Evolutionary conservation across 2,113 vertebrate species (phyloP).

Genomic region (Cnemophilus loriae): DNA sequence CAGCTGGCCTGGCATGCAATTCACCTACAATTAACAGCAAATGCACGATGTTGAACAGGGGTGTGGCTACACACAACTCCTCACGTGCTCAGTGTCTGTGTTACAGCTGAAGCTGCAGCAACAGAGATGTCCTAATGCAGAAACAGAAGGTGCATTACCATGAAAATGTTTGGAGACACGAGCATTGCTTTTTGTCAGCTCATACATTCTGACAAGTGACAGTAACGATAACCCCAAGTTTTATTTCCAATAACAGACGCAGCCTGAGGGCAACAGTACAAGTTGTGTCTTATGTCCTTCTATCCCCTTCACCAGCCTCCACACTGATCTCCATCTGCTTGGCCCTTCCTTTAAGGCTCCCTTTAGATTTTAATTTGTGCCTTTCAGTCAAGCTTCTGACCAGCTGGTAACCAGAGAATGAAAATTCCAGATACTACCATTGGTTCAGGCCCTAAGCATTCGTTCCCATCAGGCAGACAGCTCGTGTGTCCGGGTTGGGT

Average conservation of each 20-base stretch:
- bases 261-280: neutral
- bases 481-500: accelerated
- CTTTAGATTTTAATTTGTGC: neutral
- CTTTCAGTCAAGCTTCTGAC: neutral
- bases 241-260: slow-evolving; percentile 14
- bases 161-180: neutral
- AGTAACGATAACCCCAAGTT: neutral
- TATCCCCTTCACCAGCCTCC: neutral
- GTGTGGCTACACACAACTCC: neutral
- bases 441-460: neutral
- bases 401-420: neutral
- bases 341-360: neutral
- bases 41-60: neutral
- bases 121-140: neutral
- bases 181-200: neutral
- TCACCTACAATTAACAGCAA: neutral
- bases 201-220: neutral
- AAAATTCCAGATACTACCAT: neutral
- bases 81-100: neutral
- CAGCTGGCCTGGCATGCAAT: neutral
- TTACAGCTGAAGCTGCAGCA: neutral
- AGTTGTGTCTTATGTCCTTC: neutral
- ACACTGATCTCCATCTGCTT: neutral
- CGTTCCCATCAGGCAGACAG: neutral
- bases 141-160: neutral